Evolutionary conservation across 2,888 invertebrate species (phyloP), one percentile per base, ranked within the genome.

Genomic region (Orthonychiurus folsomi): DNA sequence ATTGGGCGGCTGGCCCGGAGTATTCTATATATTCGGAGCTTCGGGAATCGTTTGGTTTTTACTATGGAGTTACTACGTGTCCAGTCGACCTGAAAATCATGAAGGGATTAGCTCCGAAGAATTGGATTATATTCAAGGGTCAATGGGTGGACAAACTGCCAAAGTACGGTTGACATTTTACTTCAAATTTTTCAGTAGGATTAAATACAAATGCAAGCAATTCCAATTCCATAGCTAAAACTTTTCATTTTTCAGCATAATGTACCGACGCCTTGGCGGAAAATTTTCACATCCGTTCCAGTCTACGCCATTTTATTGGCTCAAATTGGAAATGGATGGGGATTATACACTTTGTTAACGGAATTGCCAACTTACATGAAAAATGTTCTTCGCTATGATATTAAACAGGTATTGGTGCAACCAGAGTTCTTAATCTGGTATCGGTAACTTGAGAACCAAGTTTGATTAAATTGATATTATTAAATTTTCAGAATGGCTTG

Each of bases 361-460:
- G 89, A 89, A 75, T 76, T 89, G 66, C 89, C 89, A 18, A 86
- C 88, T 0, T 90, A 89, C 70, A 89, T 90, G 88, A 85, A 85
- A 73, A 85, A 87, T 76, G 88, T 90, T 75, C 79, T 89, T 66
- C 88, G 89, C 75, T 88, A 87, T 72, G 84, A 88, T 73, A 86
- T 90, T 63, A 84, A 88, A 74, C 81, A 83, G 66, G 85, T 84
- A 74, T 83, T 37, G 15, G 5, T n/a, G n/a, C n/a, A n/a, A n/a
- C n/a, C n/a, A n/a, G n/a, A n/a, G n/a, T n/a, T n/a, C n/a, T n/a
- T n/a, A n/a, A n/a, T n/a, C n/a, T n/a, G n/a, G n/a, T 15, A 48
- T 15, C 18, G 18, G 48, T 15, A 48, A 15, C 48, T 48, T 48
- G 12, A 20, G 21, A 53, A 53, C 20, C 9, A 9, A 37, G 15